A percentile compares a stretch with the other conserved stretches of the same genome.
phyloP scores from a whole-genome alignment of 2,888 invertebrate genomes.

The Odontomyia ornata region DNA sequence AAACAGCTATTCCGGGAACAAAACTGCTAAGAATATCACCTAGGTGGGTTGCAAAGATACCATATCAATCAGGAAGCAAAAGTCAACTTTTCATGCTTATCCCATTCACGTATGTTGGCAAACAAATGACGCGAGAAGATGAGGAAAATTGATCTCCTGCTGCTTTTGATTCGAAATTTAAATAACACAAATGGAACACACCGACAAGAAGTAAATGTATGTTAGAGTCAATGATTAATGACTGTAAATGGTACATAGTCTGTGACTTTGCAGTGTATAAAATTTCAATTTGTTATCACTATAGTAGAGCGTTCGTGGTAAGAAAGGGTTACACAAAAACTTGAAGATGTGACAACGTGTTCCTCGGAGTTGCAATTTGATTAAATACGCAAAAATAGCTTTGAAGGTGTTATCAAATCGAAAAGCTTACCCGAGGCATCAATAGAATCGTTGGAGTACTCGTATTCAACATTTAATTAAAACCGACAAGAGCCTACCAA shows the following conservation, averaged over 20 bases:
- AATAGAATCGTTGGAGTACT: too few relatives aligned
- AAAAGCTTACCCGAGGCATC: too few relatives aligned
- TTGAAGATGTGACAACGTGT: not conserved
- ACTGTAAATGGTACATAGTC: not conserved
- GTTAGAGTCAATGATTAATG: conserved; percentile 33
- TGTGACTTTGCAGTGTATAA: conserved; percentile 24
- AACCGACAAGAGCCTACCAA: too few relatives aligned
- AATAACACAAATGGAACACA: not conserved
- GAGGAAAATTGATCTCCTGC: conserved; percentile 10
- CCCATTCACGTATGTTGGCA: not conserved
- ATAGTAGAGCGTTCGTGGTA: not conserved
- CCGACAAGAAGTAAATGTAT: not conserved
- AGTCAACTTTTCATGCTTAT: not conserved
- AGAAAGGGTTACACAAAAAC: not conserved
- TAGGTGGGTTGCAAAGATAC: not conserved
- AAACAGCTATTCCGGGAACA: not conserved
- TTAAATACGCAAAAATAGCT: not conserved
- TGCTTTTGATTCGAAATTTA: conserved; percentile 26
- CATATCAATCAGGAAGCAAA: conserved; percentile 23
- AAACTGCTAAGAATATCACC: not conserved
- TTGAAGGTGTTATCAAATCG: conserved; percentile 23
- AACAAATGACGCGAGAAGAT: conserved; percentile 4
- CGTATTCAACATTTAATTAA: too few relatives aligned
- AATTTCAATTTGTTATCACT: conserved; percentile 36
- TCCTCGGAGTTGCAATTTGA: not conserved